phyloP scores from a whole-genome alignment of 64 coral and sea anemone species.

The Pocillopora verrucosa region DNA sequence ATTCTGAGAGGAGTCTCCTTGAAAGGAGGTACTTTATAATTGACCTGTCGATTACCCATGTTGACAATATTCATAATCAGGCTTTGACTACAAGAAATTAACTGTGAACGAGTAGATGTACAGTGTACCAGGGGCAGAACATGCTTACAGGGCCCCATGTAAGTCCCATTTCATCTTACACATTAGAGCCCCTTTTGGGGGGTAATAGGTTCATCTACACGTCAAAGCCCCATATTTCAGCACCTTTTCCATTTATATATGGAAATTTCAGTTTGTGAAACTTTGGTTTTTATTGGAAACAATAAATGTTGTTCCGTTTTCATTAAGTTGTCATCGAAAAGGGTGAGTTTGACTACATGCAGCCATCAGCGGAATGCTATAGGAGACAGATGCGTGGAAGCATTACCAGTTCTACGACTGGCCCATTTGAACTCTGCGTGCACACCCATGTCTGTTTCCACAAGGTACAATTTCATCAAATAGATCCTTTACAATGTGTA shows the following conservation, averaged over 20 bases:
- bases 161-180: too few species aligned
- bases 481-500: not conserved
- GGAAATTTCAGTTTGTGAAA: too few species aligned
- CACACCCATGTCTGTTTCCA: constrained; percentile 47
- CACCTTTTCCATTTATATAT: too few species aligned
- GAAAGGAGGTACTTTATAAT: constrained; percentile 52
- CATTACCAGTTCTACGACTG: constrained; percentile 16
- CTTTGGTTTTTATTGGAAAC: too few species aligned
- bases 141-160: too few species aligned
- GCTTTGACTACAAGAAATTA: not conserved
- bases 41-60: not conserved
- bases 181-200: too few species aligned
- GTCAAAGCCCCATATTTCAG: not conserved
- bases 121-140: too few species aligned
- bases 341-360: constrained; percentile 83
- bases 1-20: constrained; percentile 65
- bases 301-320: not conserved
- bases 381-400: constrained; percentile 61
- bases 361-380: constrained; percentile 68
- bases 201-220: too few species aligned
- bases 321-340: constrained; percentile 67
- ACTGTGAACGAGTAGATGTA: not conserved
- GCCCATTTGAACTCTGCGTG: constrained; percentile 29
- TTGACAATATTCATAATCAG: not conserved
- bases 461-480: constrained; percentile 17